Percentiles rank a stretch among this genome's conserved stretches.
Evolutionary conservation across 1,140 invertebrate genomes (phyloP).

Genomic region (Ptiloglossa arizonensis): DNA sequence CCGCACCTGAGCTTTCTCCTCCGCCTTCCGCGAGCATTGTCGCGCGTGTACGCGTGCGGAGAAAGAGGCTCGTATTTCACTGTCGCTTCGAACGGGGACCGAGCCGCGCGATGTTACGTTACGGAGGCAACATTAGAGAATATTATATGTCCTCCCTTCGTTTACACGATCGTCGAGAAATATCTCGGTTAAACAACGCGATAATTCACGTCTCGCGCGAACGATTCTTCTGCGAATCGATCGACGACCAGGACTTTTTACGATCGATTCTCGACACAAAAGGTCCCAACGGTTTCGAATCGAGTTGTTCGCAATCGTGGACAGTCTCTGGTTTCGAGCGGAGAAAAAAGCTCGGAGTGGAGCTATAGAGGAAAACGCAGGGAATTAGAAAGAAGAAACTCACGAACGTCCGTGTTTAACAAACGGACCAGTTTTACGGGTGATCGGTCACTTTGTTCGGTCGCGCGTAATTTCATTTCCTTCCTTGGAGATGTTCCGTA

Average conservation of each 20-base stretch:
- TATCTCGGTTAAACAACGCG: conserved; percentile 13
- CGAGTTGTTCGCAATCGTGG: neutral
- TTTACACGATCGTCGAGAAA: neutral
- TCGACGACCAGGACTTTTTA: neutral
- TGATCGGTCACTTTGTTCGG: conserved; percentile 11
- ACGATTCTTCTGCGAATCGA: neutral
- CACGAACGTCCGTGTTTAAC: conserved; percentile 20
- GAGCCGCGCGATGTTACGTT: conserved; percentile 9
- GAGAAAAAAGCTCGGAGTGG: too few relatives aligned
- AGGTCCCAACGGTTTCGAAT: neutral
- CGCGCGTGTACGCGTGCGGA: conserved; percentile 17
- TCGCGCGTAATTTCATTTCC: conserved; percentile 22
- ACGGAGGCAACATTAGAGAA: conserved; percentile 27
- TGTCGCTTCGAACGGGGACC: conserved; percentile 44
- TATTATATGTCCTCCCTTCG: conserved; percentile 44
- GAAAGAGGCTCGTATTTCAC: conserved; percentile 48
- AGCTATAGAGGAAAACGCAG: conserved; percentile 3
- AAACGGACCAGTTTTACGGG: conserved; percentile 13
- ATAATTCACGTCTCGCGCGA: conserved; percentile 18
- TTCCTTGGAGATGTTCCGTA: too few relatives aligned
- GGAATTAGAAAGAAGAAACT: conserved; percentile 6
- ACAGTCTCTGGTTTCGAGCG: neutral
- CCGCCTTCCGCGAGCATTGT: conserved; percentile 18
- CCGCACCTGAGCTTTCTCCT: conserved; percentile 48
- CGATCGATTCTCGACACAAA: neutral